Conservation (phyloP, 2,888 invertebrate species). For the Argyresthia goedartella region DNA sequence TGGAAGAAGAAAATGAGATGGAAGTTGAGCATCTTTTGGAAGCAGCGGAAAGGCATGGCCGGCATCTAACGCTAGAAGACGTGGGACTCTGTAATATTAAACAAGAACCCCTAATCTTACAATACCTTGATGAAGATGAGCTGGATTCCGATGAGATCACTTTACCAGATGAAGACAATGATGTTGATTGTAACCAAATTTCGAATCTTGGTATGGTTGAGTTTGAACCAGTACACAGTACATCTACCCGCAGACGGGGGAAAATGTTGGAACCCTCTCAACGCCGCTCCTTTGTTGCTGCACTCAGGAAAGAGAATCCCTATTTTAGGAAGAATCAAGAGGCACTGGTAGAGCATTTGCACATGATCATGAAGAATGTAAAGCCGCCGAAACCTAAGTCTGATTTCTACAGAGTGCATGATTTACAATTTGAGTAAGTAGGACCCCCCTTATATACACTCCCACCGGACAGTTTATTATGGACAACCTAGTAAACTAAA, state of each 20-base stretch:
- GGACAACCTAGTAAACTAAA: too few species aligned
- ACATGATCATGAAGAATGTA: constrained; percentile 35
- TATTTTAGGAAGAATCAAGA: constrained; percentile 30
- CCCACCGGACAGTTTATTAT: too few species aligned
- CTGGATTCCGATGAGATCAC: constrained; percentile 13
- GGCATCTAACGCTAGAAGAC: constrained; percentile 18
- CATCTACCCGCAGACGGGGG: not conserved
- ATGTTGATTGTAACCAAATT: constrained; percentile 6
- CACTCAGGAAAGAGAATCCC: constrained; percentile 30
- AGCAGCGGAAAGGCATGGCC: constrained; percentile 16
- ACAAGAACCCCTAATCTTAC: constrained; percentile 6
- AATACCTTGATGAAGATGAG: constrained; percentile 7
- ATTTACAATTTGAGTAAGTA: constrained; percentile 35
- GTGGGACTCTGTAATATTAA: constrained; percentile 12
- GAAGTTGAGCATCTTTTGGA: constrained; percentile 4
- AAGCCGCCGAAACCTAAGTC: constrained; percentile 32
- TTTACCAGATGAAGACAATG: constrained; percentile 2
- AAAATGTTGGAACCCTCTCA: constrained; percentile 20
- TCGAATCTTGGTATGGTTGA: not conserved
- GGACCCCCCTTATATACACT: too few species aligned
- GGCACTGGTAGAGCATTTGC: constrained; percentile 29
- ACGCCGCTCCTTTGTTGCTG: constrained; percentile 34
- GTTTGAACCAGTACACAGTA: not conserved
- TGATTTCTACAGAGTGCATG: constrained; percentile 31
- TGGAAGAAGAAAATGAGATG: not conserved